phyloP scores from a whole-genome alignment of 23 tunicate genomes.

The Styela plicata region DNA sequence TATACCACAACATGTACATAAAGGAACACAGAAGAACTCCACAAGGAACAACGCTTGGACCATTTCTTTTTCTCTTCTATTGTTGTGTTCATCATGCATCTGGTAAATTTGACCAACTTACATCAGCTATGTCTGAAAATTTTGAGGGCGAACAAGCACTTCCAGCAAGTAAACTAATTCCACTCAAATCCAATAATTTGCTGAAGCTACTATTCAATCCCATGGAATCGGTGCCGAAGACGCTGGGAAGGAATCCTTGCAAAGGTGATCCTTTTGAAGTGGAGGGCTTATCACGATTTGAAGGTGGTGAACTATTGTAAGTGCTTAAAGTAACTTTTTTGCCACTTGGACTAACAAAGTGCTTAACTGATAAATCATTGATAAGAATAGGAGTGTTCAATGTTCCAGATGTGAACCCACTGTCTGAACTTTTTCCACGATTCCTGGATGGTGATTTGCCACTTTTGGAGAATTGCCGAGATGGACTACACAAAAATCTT shows the following conservation, averaged over 20 bases:
- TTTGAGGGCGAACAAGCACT: constrained; percentile 20
- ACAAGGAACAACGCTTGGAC: too few species aligned
- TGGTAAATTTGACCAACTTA: constrained; percentile 11
- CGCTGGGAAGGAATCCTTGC: neutral
- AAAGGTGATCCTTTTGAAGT: neutral
- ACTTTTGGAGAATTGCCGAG: neutral
- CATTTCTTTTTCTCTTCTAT: too few species aligned
- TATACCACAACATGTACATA: too few species aligned
- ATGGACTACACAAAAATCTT: neutral
- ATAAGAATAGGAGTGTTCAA: neutral
- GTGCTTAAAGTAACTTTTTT: constrained; percentile 26
- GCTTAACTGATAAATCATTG: constrained; percentile 25
- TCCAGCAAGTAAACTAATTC: constrained; percentile 37
- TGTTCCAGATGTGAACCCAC: neutral
- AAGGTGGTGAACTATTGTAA: constrained; percentile 1
- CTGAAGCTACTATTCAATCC: constrained; percentile 67
- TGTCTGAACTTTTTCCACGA: neutral
- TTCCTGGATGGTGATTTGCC: neutral
- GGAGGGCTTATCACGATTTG: neutral
- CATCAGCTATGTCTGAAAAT: neutral
- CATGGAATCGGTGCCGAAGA: constrained; percentile 12
- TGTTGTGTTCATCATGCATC: too few species aligned
- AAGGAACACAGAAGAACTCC: too few species aligned
- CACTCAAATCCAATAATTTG: constrained; percentile 63
- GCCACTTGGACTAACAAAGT: constrained; percentile 42